Evolutionary conservation across 1,140 invertebrate genomes (phyloP).

Genomic region (Gerris buenoi): DNA sequence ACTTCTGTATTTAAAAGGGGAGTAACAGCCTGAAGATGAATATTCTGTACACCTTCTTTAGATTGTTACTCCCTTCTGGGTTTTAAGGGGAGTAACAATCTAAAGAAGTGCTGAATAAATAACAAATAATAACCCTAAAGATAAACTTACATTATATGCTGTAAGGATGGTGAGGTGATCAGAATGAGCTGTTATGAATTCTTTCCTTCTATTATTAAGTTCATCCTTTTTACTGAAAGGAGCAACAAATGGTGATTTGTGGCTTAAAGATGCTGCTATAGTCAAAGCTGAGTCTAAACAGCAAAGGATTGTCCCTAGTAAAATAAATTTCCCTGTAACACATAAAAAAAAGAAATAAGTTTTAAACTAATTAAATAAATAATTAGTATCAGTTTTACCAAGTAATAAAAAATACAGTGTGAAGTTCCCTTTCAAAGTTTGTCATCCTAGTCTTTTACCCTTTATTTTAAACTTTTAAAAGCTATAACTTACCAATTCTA

Average conservation of each 20-base stretch:
- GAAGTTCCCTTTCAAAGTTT: too few relatives aligned
- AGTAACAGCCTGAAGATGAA: too few relatives aligned
- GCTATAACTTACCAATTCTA: conserved; percentile 12
- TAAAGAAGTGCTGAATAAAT: too few relatives aligned
- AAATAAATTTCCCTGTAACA: conserved; percentile 66
- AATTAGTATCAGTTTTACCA: too few relatives aligned
- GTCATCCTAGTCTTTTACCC: too few relatives aligned
- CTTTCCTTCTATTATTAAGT: conserved; percentile 51
- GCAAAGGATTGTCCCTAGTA: conserved; percentile 81
- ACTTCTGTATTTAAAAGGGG: too few relatives aligned
- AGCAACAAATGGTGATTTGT: conserved; percentile 65
- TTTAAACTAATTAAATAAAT: too few relatives aligned
- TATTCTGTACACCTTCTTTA: too few relatives aligned
- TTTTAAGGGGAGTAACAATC: too few relatives aligned
- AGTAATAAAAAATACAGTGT: too few relatives aligned
- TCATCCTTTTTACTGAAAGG: conserved; percentile 58
- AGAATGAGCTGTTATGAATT: conserved; percentile 54
- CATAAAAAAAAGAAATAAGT: not conserved
- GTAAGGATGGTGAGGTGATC: conserved; percentile 66
- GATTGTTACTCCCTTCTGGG: too few relatives aligned
- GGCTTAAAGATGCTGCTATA: conserved; percentile 75
- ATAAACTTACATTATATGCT: conserved; percentile 50
- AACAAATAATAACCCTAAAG: conserved; percentile 8
- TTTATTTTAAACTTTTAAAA: too few relatives aligned
- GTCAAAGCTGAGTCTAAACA: conserved; percentile 87